Evolutionary conservation across 92 coral and sea anemone genomes (phyloP), one percentile per base, ranked within the genome.

Genomic region (Blastomussa wellsi): DNA sequence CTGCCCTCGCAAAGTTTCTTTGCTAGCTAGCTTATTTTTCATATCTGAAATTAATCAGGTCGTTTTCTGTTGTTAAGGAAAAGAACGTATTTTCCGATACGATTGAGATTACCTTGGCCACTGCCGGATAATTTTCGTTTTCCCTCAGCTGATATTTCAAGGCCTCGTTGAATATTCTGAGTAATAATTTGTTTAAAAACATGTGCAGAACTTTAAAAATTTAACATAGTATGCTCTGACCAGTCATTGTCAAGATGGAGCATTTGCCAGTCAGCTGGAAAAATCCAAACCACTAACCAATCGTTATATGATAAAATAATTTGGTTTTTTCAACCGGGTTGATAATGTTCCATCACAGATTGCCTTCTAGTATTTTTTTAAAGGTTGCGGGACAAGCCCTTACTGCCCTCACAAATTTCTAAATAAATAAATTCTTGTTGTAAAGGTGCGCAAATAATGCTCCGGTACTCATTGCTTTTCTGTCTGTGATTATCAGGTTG

Each of bases 401-500:
- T n/a, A n/a, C n/a, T n/a, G n/a, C n/a, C n/a, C n/a, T n/a, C n/a
- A n/a, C n/a, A n/a, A n/a, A n/a, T n/a, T n/a, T n/a, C n/a, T n/a
- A n/a, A n/a, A n/a, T n/a, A n/a, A n/a, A n/a, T n/a, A n/a, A n/a
- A n/a, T n/a, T n/a, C n/a, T n/a, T n/a, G n/a, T n/a, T n/a, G n/a
- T n/a, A n/a, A n/a, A n/a, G n/a, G n/a, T n/a, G n/a, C n/a, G 2
- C 24, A 28, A 24, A 57, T 57, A 57, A 24, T 24, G 22, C 16
- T 0, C 65, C 26, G 65, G 7, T 57, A 57, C 16, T n/a, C 31
- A 29, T 74, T 6, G 38, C 32, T 28, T 69, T 3, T 41, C 33
- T 51, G n/a, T 72, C 64, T 28, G 39, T 17, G 2, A 36, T 44
- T 55, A 17, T 0, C 72, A 96, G 99, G 74, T 83, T 96, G 32